phyloP scores from a whole-genome alignment of 2,797 vertebrate genomes.

The Fistularia commersonii region DNA sequence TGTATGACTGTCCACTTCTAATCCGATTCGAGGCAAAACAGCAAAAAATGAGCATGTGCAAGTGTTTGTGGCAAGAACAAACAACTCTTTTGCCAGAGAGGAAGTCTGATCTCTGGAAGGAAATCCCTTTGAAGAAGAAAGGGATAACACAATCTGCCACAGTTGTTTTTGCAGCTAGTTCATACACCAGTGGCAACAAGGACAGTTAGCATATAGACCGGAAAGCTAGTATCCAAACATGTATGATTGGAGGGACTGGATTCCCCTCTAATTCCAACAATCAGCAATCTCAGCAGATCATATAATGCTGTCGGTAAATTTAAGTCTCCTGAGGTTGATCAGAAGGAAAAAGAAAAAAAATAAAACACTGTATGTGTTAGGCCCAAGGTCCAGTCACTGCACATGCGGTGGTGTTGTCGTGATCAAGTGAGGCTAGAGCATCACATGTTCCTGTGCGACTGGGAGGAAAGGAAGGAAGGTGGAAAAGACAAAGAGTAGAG shows the following conservation, averaged over 20 bases:
- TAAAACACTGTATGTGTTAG: conserved; percentile 3
- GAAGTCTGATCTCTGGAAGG: no score
- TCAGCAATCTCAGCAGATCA: conserved; percentile 17
- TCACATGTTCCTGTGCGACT: conserved; percentile 6
- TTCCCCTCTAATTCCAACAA: not conserved
- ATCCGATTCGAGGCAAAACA: conserved; percentile 12
- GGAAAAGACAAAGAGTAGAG: conserved; percentile 25
- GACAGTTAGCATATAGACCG: no score
- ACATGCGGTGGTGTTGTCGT: not conserved
- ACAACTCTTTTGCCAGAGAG: no score
- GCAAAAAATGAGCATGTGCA: no score
- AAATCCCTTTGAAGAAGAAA: no score
- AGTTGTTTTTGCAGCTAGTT: no score
- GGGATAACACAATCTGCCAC: no score
- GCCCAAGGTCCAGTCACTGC: conserved; percentile 5
- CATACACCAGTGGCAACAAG: no score
- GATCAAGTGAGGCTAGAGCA: not conserved
- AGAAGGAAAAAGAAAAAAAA: not conserved
- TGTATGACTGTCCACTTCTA: conserved; percentile 22
- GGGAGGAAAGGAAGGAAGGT: conserved; percentile 23
- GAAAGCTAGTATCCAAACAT: no score
- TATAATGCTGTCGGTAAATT: conserved; percentile 11
- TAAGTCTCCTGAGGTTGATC: conserved; percentile 17
- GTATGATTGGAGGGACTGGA: no score
- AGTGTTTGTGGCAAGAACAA: no score